Evolutionary conservation across 2,113 vertebrate genomes (phyloP), one percentile per base, ranked within the genome.

Genomic region (Lucifuga dentata): DNA sequence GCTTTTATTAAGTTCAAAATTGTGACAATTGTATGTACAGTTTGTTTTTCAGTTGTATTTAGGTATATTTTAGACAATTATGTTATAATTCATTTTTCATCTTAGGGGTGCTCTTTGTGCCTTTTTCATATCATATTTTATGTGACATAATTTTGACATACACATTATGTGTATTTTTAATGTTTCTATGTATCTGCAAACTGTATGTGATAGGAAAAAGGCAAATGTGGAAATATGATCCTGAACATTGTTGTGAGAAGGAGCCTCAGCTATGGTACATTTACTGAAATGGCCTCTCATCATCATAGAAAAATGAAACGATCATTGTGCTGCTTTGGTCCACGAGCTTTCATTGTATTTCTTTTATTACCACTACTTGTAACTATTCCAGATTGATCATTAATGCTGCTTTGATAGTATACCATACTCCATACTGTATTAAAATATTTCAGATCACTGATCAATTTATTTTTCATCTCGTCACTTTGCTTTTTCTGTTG

Each of bases 261-360:
- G 16, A 43, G 3, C 5, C 45, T 20, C 8, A 36, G 60, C 13
- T 32, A 75, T 76, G 85, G 88, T 86, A 87, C 86, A 75, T 3
- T 13, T 29, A 69, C 43, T 33, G 39, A 48, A 48, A 23, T 49
- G 13, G 53, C 23, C 29, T 57, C 50, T 19, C 35, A 40, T 40
- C 17, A 29, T 63, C 1, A 38, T 7, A 29, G 10, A 5, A 21
- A 56, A 11, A 24, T 17, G 65, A 41, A n/a, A n/a, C 40, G 39
- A 62, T 51, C 48, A 26, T 41, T 57, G 19, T 76, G 75, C 69
- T 72, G 70, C 78, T 80, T 53, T 65, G 26, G 38, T 78, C 44
- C 35, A 46, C 17, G 36, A 52, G 33, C 45, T 78, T 78, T 79
- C 17, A 53, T 17, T 33, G 16, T 11, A 24, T 62, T 70, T 8